A percentile compares a stretch with the other conserved stretches of the same genome.
These are phyloP conservation scores for Tipula helvola DNA, from an alignment of 2,888 invertebrate species.

Conservation along the genomic window DNA sequence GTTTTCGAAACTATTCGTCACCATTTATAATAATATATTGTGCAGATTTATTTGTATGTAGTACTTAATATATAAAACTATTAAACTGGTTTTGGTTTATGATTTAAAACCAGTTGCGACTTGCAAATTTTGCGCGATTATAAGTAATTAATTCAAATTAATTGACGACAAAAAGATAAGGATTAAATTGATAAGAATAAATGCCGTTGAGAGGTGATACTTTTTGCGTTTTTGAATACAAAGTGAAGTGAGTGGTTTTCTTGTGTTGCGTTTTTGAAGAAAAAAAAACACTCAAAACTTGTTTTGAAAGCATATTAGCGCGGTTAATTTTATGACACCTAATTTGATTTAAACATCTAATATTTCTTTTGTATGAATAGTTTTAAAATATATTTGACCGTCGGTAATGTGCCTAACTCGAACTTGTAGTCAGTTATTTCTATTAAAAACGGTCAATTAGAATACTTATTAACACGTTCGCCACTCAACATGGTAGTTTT, in stretches of 20 bases:
- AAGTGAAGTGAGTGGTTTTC: not conserved
- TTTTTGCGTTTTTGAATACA: not conserved
- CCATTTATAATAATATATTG: not conserved
- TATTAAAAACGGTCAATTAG: no score
- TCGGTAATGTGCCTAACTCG: no score
- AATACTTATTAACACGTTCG: no score
- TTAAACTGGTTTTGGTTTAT: not conserved
- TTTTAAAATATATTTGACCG: no score
- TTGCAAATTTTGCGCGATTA: not conserved
- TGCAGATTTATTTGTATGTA: not conserved
- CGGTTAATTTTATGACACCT: not conserved
- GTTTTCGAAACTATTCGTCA: not conserved
- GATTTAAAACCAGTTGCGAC: not conserved
- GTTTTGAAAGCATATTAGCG: not conserved
- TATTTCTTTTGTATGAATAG: no score
- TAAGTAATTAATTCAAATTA: not conserved
- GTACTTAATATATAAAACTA: not conserved
- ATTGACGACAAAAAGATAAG: not conserved
- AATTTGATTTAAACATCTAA: no score
- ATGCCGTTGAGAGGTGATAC: not conserved
- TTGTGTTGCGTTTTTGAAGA: not conserved
- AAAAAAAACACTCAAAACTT: not conserved
- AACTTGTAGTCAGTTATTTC: no score
- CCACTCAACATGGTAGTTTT: no score
- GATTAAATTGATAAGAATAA: not conserved